Evolutionary conservation across 2,797 vertebrate genomes (phyloP), one percentile per base, ranked within the genome.

Genomic region (Clarias platycephalus): DNA sequence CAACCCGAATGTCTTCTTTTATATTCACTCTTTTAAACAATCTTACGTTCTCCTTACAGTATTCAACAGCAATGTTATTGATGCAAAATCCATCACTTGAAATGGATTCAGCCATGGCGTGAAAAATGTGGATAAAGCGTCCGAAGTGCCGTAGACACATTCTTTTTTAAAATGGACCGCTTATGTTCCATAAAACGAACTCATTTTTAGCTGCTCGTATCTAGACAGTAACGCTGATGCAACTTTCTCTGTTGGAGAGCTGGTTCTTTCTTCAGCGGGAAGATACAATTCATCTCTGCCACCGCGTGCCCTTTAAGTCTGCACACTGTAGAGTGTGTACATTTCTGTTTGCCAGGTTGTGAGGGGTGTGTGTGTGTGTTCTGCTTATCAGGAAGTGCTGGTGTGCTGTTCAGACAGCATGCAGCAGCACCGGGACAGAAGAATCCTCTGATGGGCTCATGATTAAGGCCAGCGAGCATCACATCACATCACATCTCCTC

Each of bases 351-450:
- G 18, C 1, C 63, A 26, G n/a, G 55, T 71, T 68, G n/a, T 72
- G 53, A 58, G 80, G 31, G 68, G 67, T 70, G 83, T 66, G 44
- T 76, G 84, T 85, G 79, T 81, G 79, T 77, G 63, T 82, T 83
- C 88, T 86, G 87, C 90, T 94, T 91, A 93, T 93, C 92, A 91
- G 76, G 82, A 84, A 87, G 83, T 87, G 87, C 91, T 94, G 87
- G 90, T 92, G 93, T 92, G 89, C 84, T 89, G 91, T 88, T 87
- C 83, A 90, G 88, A 88, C 88, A 89, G 74, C 80, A 24, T 82
- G 70, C 87, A 76, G 81, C 76, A 66, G 79, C 75, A 28, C 20
- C 57, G 76, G 86, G 83, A 84, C 55, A 40, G 67, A 55, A 72
- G 63, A 31, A 77, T 80, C 84, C 82, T 89, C 83, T 87, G 87